Conservation (phyloP, 92 coral and sea anemone species). For the Palythoa grandis region DNA sequence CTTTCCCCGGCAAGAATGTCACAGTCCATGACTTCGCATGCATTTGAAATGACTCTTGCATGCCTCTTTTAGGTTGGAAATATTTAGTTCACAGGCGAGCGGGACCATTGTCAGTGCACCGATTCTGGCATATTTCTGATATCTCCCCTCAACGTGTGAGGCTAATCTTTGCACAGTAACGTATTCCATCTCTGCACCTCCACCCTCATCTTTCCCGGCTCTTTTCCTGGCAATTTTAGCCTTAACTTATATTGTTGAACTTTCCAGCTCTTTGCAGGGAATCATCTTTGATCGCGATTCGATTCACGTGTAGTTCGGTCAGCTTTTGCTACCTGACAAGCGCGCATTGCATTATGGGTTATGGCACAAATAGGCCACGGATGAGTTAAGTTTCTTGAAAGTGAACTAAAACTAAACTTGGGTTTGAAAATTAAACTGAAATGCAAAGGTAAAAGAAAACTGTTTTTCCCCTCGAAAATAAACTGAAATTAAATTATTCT, state of each 20-base stretch:
- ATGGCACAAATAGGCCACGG: conserved; percentile 16
- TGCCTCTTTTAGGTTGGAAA: neutral
- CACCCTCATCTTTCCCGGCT: no score
- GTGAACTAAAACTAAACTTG: no score
- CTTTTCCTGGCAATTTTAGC: conserved; percentile 4
- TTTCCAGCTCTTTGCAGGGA: neutral
- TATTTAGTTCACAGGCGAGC: neutral
- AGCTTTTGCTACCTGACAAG: neutral
- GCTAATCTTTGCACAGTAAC: conserved; percentile 54
- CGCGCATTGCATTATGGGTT: no score
- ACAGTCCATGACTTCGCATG: conserved; percentile 39
- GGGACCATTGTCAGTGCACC: conserved; percentile 54
- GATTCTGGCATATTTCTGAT: conserved; percentile 1
- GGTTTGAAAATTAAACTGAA: no score
- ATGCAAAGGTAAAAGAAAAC: no score
- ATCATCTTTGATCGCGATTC: conserved; percentile 1
- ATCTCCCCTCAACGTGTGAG: conserved; percentile 35
- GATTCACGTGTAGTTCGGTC: neutral
- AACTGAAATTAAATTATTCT: no score
- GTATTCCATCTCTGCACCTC: conserved; percentile 23
- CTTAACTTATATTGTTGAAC: conserved; percentile 16
- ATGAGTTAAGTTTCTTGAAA: neutral
- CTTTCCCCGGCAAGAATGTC: conserved; percentile 50
- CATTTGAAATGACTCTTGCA: conserved; percentile 47
- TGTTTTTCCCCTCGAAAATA: no score